Base-by-base conservation (phyloP, 2,888 invertebrate species). In the Tenthredo amoena region DNA sequence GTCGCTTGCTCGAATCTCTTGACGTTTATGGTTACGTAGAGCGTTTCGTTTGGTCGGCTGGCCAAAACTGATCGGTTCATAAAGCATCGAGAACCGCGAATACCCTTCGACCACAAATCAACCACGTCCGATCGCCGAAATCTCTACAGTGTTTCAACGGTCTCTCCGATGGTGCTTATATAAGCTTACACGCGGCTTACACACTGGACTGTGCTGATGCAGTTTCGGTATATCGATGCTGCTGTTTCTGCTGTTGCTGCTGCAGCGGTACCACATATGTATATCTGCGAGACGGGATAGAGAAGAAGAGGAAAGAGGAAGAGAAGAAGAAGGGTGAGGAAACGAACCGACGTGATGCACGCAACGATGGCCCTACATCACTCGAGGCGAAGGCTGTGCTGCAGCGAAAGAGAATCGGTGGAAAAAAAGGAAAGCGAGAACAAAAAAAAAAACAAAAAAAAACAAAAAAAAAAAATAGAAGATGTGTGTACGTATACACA, bases 331-430 rank as follows among this genome's bases (percentile, higher is more conserved):
- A 26, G 37, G 62, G 10, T 10, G 21, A 50, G 43, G 68, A 89
- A 88, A 89, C 89, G 89, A 88, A 89, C 87, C 90, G 90, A 91
- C 91, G 91, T 91, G 92, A 92, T 92, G 92, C 92, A 92, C 91
- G 92, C 91, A 92, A 92, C 92, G 91, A 93, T 90, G 91, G 89
- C 90, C 89, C 90, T 93, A 93, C 93, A 93, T 93, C 93, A 93
- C 91, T 90, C 88, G 85, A 89, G 88, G 86, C 90, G 89, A 89
- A 90, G 89, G 88, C 87, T 76, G 37, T 65, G 47, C 76, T 26
- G 76, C 87, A 87, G 87, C 86, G 87, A 86, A 40, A 72, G 21
- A 87, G 87, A 86, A 86, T 86, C 85, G 85, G 84, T 72, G 85
- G 86, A 76, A 72, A 74, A 81, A 58, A 79, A 34, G 6, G 31